A percentile compares a stretch with the other conserved stretches of the same genome.
Evolutionary conservation across 2,113 vertebrate genomes (phyloP).

Genomic region (Ornithorhynchus anatinus): DNA sequence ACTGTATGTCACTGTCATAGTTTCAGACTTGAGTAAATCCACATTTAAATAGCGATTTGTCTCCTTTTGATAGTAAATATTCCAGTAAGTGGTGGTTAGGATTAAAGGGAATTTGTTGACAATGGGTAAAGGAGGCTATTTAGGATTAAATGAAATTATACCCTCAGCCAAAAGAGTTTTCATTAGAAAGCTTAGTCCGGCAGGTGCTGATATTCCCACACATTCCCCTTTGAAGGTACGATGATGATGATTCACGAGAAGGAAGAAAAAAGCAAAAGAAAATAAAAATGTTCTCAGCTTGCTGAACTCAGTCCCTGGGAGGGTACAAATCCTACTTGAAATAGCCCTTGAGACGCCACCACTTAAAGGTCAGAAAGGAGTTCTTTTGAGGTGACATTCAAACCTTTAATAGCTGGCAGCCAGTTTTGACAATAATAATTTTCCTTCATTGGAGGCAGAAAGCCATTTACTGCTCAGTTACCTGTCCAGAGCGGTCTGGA

Average conservation of each 20-base stretch:
- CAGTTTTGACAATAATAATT: conserved; percentile 69
- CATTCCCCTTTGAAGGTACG: conserved; percentile 60
- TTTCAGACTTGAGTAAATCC: conserved; percentile 28
- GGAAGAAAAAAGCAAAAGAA: conserved; percentile 18
- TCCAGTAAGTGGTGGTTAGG: conserved; percentile 43
- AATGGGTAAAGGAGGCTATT: conserved; percentile 34
- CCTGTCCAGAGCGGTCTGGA: conserved; percentile 65
- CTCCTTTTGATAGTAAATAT: conserved; percentile 49
- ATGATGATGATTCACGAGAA: conserved; percentile 41
- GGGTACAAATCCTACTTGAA: conserved; percentile 39
- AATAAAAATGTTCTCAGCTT: conserved; percentile 53
- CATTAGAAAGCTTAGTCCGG: conserved; percentile 60
- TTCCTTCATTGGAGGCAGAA: conserved; percentile 58
- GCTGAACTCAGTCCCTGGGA: conserved; percentile 34
- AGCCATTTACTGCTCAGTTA: conserved; percentile 62
- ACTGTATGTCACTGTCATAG: conserved; percentile 15
- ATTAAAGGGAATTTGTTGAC: conserved; percentile 60
- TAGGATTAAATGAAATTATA: conserved; percentile 63
- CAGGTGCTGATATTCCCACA: conserved; percentile 54
- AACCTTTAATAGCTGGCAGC: conserved; percentile 67
- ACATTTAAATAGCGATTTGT: conserved; percentile 41
- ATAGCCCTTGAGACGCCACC: conserved; percentile 59
- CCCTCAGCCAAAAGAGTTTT: conserved; percentile 47
- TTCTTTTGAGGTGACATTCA: conserved; percentile 77
- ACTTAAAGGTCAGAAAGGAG: conserved; percentile 63